These are phyloP conservation scores for Oenanthe oenanthe DNA, from an alignment of 2,113 vertebrate genomes.

Conservation along the genomic window DNA sequence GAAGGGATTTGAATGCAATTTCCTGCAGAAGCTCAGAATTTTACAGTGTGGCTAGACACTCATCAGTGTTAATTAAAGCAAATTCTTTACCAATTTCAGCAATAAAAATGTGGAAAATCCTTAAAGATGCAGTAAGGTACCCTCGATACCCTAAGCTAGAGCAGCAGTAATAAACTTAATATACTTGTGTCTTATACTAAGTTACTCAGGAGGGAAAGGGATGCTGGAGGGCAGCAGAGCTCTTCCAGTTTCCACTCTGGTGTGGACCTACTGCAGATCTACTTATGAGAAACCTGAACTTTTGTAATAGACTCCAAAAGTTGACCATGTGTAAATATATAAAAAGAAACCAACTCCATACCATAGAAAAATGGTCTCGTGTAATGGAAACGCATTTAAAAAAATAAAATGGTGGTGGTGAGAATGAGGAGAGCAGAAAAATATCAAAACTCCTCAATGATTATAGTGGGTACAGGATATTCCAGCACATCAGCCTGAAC, in stretches of 20 bases:
- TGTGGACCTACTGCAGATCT: background rate
- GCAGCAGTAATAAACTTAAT: background rate
- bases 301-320: background rate
- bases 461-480: background rate
- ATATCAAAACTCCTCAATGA: background rate
- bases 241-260: background rate
- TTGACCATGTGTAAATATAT: background rate
- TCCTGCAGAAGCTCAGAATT: background rate
- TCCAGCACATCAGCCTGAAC: background rate
- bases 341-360: background rate
- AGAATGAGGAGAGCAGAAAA: background rate
- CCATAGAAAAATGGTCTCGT: accelerated
- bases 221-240: background rate
- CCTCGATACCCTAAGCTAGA: background rate
- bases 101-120: background rate
- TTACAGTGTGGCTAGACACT: background rate
- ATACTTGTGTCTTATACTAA: background rate
- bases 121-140: background rate
- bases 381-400: background rate
- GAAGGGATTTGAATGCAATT: background rate
- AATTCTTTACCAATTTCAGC: background rate
- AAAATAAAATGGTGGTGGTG: background rate
- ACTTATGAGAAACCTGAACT: accelerated
- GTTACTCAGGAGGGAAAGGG: background rate
- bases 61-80: background rate